A percentile compares a stretch with the other conserved stretches of the same genome.
Conservation (phyloP, 2,113 vertebrate species). For the Piaya cayana region DNA sequence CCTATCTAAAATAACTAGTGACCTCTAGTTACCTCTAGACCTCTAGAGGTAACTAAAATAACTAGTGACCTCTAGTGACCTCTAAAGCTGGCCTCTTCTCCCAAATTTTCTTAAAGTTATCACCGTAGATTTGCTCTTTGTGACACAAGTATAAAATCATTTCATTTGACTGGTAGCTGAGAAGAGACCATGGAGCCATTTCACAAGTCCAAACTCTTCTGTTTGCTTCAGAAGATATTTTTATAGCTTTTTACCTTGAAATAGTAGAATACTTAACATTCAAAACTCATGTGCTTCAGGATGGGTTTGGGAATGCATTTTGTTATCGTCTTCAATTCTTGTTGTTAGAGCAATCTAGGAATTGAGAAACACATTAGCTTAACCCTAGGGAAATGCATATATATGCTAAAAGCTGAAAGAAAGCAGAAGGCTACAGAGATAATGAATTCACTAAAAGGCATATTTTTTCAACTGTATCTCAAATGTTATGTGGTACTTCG, state of each 20-base stretch:
- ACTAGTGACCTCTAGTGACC: no score
- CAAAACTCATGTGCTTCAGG: neutral
- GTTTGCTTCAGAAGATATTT: neutral
- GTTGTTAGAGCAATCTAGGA: conserved; percentile 27
- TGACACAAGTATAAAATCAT: neutral
- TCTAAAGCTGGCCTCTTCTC: no score
- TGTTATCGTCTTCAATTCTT: neutral
- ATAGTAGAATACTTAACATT: conserved; percentile 45
- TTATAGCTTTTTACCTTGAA: neutral
- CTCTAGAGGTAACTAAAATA: no score
- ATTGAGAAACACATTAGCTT: conserved; percentile 35
- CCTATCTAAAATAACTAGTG: neutral
- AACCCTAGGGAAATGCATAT: conserved; percentile 7
- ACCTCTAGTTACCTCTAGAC: no score
- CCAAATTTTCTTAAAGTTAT: neutral
- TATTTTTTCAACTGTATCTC: neutral
- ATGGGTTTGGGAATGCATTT: conserved; percentile 28
- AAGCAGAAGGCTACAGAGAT: neutral
- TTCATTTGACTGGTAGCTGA: neutral
- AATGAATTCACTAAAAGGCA: neutral
- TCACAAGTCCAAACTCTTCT: neutral
- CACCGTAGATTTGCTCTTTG: neutral
- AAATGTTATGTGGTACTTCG: neutral
- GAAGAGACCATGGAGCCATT: neutral
- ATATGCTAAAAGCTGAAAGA: conserved; percentile 2